Conservation (phyloP, 2,113 vertebrate species). For the Hydropotes inermis region DNA sequence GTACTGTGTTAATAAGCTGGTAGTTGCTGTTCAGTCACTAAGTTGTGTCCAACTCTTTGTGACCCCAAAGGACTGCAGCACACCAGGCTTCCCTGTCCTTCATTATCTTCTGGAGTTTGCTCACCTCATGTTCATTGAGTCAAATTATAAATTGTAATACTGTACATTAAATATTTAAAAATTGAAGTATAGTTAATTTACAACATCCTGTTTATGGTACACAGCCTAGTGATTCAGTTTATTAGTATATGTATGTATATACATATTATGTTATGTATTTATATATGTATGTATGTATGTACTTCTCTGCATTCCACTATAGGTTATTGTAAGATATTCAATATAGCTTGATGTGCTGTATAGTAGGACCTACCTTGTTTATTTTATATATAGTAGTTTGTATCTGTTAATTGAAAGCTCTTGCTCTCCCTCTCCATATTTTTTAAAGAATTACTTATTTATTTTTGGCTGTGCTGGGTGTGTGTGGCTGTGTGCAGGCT, state of each 20-base stretch:
- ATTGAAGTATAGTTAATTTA: background rate
- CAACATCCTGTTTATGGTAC: rapidly evolving
- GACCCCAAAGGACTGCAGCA: background rate
- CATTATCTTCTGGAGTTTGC: background rate
- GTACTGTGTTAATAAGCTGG: background rate
- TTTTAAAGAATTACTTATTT: background rate
- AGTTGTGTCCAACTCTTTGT: background rate
- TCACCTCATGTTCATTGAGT: background rate
- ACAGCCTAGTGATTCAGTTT: background rate
- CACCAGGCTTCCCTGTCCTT: background rate
- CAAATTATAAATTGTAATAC: background rate
- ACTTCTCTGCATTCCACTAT: background rate
- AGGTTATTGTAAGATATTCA: background rate
- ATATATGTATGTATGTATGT: background rate
- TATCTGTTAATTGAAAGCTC: background rate
- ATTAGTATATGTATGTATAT: background rate
- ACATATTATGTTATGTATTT: background rate
- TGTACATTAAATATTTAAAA: background rate
- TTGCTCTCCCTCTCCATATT: background rate
- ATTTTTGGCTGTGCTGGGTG: background rate
- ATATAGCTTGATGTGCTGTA: background rate
- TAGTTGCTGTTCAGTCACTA: background rate
- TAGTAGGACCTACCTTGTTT: background rate
- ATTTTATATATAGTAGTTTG: background rate
- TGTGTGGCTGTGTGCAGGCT: background rate